phyloP scores from a whole-genome alignment of 1,140 invertebrate genomes.

The Pachyrhynchus sulphureomaculatus region DNA sequence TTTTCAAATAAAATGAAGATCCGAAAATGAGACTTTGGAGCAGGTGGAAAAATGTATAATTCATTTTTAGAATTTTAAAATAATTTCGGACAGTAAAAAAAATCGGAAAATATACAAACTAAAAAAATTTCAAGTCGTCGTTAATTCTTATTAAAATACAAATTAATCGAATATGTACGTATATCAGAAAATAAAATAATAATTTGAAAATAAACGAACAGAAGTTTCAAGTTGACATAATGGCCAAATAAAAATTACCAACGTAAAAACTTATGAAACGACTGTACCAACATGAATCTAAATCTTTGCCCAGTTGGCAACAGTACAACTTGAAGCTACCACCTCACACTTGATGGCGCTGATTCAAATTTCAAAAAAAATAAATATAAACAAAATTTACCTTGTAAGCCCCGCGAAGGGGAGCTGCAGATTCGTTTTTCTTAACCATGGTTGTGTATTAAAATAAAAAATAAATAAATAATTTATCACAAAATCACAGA shows the following conservation, averaged over 20 bases:
- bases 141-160: too few species aligned
- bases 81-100: too few species aligned
- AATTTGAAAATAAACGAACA: not conserved
- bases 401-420: constrained; percentile 38
- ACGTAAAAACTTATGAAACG: not conserved
- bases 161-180: too few species aligned
- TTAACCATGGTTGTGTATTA: constrained; percentile 28
- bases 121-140: too few species aligned
- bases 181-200: not conserved
- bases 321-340: constrained; percentile 2
- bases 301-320: constrained; percentile 17
- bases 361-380: constrained; percentile 17
- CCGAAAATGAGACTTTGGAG: too few species aligned
- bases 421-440: constrained; percentile 23
- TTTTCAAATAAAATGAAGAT: too few species aligned
- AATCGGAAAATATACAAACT: too few species aligned
- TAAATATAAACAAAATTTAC: constrained; percentile 30
- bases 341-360: too few species aligned
- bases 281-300: not conserved
- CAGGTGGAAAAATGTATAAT: too few species aligned
- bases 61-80: too few species aligned
- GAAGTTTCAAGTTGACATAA: not conserved
- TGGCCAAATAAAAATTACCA: constrained; percentile 7
- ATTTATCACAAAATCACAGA: constrained; percentile 35
- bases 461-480: constrained; percentile 8